These are phyloP conservation scores for Julus scandinavius DNA, from an alignment of 2,888 invertebrate species.

Conservation along the genomic window DNA sequence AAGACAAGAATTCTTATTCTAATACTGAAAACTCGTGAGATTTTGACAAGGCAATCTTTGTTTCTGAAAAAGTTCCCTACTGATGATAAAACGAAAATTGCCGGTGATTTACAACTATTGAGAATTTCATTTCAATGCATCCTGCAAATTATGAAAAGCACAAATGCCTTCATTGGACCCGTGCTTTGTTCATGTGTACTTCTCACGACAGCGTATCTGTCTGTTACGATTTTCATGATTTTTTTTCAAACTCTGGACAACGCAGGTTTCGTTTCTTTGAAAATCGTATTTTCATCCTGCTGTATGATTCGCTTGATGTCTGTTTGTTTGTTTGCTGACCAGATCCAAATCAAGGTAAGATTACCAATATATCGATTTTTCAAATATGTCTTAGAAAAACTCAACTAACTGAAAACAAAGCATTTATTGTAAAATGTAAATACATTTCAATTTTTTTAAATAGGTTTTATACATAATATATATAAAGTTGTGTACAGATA, in stretches of 20 bases:
- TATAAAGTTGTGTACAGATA: too few relatives aligned
- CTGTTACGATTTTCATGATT: neutral
- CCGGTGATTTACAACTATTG: neutral
- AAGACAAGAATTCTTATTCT: neutral
- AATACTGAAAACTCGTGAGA: neutral
- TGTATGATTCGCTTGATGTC: neutral
- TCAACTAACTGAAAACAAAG: neutral
- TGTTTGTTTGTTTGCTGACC: neutral
- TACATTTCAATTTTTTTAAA: neutral
- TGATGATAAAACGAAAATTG: neutral
- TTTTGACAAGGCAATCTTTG: too few relatives aligned
- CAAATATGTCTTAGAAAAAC: neutral
- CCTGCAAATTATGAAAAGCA: neutral
- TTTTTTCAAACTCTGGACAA: neutral
- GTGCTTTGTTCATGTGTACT: neutral
- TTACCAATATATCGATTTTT: neutral
- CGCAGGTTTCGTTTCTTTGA: neutral
- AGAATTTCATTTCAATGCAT: neutral
- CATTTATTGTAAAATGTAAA: too few relatives aligned
- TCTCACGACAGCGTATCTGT: neutral
- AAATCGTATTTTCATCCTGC: neutral
- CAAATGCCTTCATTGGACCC: neutral
- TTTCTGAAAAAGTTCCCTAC: neutral
- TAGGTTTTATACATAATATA: neutral
- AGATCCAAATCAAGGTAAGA: neutral